These are phyloP conservation scores for Apolygus lucorum DNA, from an alignment of 1,140 invertebrate species.

Conservation along the genomic window DNA sequence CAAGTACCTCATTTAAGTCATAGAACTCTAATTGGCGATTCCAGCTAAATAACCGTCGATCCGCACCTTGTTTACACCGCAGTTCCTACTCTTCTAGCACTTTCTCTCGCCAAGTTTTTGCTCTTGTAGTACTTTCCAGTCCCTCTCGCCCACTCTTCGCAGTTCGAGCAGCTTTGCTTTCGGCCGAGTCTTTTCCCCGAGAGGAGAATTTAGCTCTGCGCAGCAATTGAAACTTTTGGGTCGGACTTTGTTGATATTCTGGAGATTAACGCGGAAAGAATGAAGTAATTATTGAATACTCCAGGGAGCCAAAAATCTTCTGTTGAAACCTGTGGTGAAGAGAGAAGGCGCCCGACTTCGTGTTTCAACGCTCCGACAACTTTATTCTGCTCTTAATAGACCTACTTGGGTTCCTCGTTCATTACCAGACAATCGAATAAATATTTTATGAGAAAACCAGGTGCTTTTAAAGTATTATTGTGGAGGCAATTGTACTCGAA, in stretches of 20 bases:
- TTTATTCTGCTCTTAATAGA: too few relatives aligned
- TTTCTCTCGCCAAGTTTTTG: background rate
- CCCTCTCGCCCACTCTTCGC: background rate
- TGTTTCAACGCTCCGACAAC: too few relatives aligned
- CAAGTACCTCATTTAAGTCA: constrained; percentile 15
- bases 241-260: background rate
- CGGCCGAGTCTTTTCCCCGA: background rate
- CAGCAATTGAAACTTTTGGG: constrained; percentile 10
- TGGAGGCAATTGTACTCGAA: too few relatives aligned
- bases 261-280: constrained; percentile 5
- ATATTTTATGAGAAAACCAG: too few relatives aligned
- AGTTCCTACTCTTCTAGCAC: constrained; percentile 14
- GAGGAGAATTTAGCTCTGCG: background rate
- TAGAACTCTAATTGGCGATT: constrained; percentile 16
- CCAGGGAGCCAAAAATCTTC: too few relatives aligned
- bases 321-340: too few relatives aligned
- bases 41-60: constrained; percentile 12
- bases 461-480: too few relatives aligned
- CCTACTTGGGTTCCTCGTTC: too few relatives aligned
- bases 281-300: background rate
- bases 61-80: constrained; percentile 16
- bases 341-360: too few relatives aligned
- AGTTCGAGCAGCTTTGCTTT: background rate
- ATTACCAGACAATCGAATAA: too few relatives aligned
- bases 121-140: constrained; percentile 7